A percentile compares a stretch with the other conserved stretches of the same genome.
These are phyloP conservation scores for Capromys pilorides DNA, from an alignment of 2,797 vertebrate genomes.

Conservation along the genomic window DNA sequence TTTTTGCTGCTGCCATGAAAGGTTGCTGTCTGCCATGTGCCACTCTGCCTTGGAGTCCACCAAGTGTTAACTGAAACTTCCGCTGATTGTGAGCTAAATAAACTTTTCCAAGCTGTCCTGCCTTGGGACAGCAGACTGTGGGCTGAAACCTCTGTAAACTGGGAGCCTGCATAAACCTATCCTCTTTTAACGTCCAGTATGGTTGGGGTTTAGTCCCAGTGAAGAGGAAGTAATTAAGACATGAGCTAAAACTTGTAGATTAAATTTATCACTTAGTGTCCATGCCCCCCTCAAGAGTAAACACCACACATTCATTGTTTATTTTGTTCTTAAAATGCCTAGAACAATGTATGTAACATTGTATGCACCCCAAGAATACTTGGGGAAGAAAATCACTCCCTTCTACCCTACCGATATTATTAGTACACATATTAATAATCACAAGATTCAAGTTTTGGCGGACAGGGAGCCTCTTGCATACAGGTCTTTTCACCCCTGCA, in stretches of 20 bases:
- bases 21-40: no score
- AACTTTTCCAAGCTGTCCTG: no score
- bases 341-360: background rate
- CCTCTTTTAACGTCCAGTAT: background rate
- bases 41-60: no score
- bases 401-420: background rate
- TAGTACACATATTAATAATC: background rate
- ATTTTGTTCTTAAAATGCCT: conserved; percentile 5
- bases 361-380: background rate
- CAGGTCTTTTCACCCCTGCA: background rate
- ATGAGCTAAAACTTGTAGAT: background rate
- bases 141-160: background rate
- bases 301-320: background rate
- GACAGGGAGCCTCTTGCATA: background rate
- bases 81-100: no score
- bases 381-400: background rate
- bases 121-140: background rate
- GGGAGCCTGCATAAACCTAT: background rate
- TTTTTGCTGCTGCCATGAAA: no score
- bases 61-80: no score
- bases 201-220: background rate
- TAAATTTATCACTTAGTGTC: background rate
- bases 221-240: background rate
- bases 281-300: background rate
- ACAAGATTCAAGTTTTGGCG: background rate